Percentiles rank a stretch among this genome's conserved stretches.
These are phyloP conservation scores for Taphrorychus bicolor DNA, from an alignment of 2,888 invertebrate species.

Conservation along the genomic window DNA sequence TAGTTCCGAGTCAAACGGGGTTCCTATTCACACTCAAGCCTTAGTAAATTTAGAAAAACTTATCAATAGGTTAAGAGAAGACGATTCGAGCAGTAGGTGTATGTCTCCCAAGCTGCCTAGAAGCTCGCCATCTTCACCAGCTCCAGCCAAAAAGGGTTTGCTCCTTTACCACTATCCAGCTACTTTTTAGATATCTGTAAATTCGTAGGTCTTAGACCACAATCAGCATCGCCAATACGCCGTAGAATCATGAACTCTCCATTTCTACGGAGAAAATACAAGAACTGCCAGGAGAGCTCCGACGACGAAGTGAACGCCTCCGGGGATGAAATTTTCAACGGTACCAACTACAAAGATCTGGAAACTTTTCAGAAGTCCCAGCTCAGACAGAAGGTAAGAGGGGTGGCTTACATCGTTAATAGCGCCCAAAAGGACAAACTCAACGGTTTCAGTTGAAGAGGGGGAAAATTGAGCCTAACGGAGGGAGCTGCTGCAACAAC, in stretches of 20 bases:
- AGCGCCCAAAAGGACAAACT: constrained; percentile 23
- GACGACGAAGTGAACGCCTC: constrained; percentile 76
- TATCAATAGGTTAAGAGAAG: constrained; percentile 64
- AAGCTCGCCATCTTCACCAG: constrained; percentile 79
- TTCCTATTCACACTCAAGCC: constrained; percentile 62
- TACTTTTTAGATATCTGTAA: neutral
- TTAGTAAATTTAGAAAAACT: constrained; percentile 67
- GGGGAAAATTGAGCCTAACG: constrained; percentile 66
- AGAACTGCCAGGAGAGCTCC: constrained; percentile 72
- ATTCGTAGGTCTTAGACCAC: constrained; percentile 68
- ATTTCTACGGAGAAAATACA: constrained; percentile 77
- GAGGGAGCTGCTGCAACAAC: constrained; percentile 59
- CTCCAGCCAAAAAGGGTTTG: constrained; percentile 73
- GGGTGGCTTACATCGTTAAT: too few species aligned
- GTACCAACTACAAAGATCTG: constrained; percentile 81
- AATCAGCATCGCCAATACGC: constrained; percentile 81
- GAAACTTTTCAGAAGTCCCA: constrained; percentile 94
- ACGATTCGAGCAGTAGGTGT: constrained; percentile 58
- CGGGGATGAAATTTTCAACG: constrained; percentile 67
- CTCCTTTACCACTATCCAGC: neutral
- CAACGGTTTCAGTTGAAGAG: constrained; percentile 71
- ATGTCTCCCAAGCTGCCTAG: constrained; percentile 70
- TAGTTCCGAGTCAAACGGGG: constrained; percentile 46
- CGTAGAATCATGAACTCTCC: constrained; percentile 85
- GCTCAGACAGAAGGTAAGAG: constrained; percentile 82